Evolutionary conservation across 2,888 invertebrate genomes (phyloP), one percentile per base, ranked within the genome.

Genomic region (Oconnorella tubifera): DNA sequence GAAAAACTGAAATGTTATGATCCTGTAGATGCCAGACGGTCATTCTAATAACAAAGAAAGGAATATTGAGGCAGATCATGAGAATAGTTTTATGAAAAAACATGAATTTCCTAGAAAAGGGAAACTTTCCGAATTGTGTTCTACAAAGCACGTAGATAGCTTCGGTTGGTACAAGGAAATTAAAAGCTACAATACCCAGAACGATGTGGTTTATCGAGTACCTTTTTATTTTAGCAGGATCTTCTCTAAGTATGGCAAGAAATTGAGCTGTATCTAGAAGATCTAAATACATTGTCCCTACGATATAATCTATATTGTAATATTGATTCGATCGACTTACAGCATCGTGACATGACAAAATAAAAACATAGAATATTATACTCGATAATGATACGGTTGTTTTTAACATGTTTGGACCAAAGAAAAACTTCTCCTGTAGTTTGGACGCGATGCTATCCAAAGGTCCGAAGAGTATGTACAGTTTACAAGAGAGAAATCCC

Each of bases 231-330:
- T 75, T 70, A 3, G 71, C 67, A 2, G 72, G 72, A 25, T 75
- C 75, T 57, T 74, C 65, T 56, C 76, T 73, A 70, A 86, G 77
- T 19, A 85, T 76, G 19, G 84, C 83, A 33, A 86, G 75, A 68
- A 85, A 83, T 58, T 83, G 82, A 29, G 86, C 85, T n/a, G 85
- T 84, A 74, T 87, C 87, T 33, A 86, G 78, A 51, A 86, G 81
- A 76, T 86, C 86, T 62, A 86, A 81, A 2, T 85, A 83, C 14
- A 85, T 84, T 33, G 83, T 83, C 29, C 83, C 83, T 55, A 84
- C 83, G 25, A 86, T 74, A 32, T 82, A 82, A 23, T 82, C 82
- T 59, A 86, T 83, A 72, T 84, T 85, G 3, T 80, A 74, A 68
- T 84, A 82, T 25, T 84, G 78, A 6, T 82, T 77, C 2, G 83